A percentile compares a stretch with the other conserved stretches of the same genome.
Evolutionary conservation across 2,888 invertebrate genomes (phyloP).

Genomic region (Cyclophora punctaria): DNA sequence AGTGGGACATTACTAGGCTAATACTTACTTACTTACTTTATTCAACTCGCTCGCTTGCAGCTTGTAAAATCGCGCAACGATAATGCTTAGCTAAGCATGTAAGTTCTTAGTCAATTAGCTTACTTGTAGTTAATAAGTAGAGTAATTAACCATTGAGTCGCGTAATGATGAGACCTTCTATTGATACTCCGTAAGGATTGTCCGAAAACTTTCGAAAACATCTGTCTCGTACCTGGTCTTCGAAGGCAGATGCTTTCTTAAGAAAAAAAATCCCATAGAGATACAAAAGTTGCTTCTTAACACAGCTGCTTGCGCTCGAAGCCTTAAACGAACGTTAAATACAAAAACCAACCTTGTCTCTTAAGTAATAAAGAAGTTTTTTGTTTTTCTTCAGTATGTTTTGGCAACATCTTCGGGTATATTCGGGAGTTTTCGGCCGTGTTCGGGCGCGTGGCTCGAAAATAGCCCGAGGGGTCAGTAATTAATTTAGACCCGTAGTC

Average conservation of each 20-base stretch:
- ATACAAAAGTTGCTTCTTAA: conserved; percentile 57
- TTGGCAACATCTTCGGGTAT: conserved; percentile 41
- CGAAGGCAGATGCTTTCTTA: conserved; percentile 52
- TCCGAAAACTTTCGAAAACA: conserved; percentile 30
- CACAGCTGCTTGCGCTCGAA: conserved; percentile 53
- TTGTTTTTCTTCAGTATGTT: conserved; percentile 20
- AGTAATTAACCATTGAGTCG: too few species aligned
- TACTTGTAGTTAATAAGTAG: too few species aligned
- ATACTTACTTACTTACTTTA: too few species aligned
- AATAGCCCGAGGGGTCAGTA: neutral
- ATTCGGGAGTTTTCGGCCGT: conserved; percentile 40
- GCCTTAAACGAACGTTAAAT: conserved; percentile 16
- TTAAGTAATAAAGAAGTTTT: conserved; percentile 6
- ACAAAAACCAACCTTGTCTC: rapidly evolving
- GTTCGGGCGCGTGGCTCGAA: conserved; percentile 48
- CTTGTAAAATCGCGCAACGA: too few species aligned
- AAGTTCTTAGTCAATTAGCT: too few species aligned
- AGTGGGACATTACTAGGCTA: conserved; percentile 16
- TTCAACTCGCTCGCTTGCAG: too few species aligned
- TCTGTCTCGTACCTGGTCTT: conserved; percentile 59
- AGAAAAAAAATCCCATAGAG: conserved; percentile 60
- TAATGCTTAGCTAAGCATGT: too few species aligned
- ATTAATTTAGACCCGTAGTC: too few species aligned
- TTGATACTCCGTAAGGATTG: conserved; percentile 7
- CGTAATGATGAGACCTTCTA: too few species aligned